Evolutionary conservation across 2,888 invertebrate species (phyloP).

Genomic region (Volucella bombylans): DNA sequence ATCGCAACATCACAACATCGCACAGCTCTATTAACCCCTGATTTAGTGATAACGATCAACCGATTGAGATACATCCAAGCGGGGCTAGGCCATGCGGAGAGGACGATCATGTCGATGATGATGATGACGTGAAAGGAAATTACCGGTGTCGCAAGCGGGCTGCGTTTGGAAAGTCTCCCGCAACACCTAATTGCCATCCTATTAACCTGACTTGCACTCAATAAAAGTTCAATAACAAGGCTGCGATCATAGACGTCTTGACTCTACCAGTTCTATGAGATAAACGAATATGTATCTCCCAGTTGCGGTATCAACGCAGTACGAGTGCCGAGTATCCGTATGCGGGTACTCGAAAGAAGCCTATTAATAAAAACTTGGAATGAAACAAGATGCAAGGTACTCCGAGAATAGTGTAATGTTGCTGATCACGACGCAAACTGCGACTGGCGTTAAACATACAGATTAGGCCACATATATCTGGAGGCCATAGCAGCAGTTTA

Average conservation of each 20-base stretch:
- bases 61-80: conserved; percentile 61
- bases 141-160: conserved; percentile 63
- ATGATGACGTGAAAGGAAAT: conserved; percentile 71
- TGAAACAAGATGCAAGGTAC: conserved; percentile 28
- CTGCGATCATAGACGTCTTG: conserved; percentile 60
- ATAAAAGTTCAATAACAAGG: conserved; percentile 74
- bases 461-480: conserved; percentile 73
- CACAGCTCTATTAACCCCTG: conserved; percentile 70
- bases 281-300: conserved; percentile 1
- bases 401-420: conserved; percentile 59
- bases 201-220: conserved; percentile 74
- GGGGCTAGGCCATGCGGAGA: not conserved
- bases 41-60: conserved; percentile 73
- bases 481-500: conserved; percentile 69
- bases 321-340: conserved; percentile 3
- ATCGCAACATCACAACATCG: conserved; percentile 15
- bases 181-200: conserved; percentile 73
- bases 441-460: conserved; percentile 74
- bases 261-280: conserved; percentile 5
- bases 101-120: conserved; percentile 20
- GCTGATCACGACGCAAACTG: conserved; percentile 72
- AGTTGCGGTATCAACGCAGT: not conserved
- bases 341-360: not conserved
- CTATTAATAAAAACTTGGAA: conserved; percentile 47
- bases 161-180: conserved; percentile 72